Percentiles rank a stretch among this genome's conserved stretches.
Evolutionary conservation across 2,113 vertebrate genomes (phyloP).

Genomic region (Oxyruncus cristatus): DNA sequence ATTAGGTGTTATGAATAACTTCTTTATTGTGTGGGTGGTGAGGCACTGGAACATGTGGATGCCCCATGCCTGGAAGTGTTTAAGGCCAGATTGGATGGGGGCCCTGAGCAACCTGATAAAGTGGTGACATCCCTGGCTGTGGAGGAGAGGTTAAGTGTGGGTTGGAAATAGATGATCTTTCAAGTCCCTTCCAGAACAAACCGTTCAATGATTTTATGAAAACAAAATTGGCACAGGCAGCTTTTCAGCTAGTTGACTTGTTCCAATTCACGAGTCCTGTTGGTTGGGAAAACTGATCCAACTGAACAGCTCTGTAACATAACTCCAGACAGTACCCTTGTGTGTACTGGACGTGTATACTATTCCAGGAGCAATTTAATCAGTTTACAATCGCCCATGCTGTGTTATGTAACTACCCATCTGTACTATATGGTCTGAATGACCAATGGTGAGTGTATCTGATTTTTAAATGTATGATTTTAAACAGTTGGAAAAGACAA

Average conservation of each 20-base stretch:
- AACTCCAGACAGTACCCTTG: background rate
- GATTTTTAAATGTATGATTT: background rate
- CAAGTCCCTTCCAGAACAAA: background rate
- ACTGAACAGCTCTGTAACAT: background rate
- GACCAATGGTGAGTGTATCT: background rate
- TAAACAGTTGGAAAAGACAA: background rate
- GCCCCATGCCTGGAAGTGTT: background rate
- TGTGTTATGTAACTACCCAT: background rate
- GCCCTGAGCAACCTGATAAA: background rate
- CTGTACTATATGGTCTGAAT: background rate
- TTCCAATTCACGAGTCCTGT: background rate
- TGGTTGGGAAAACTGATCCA: background rate
- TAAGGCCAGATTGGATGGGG: background rate
- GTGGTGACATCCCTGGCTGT: background rate
- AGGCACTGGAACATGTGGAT: background rate
- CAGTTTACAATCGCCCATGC: background rate
- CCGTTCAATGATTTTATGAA: background rate
- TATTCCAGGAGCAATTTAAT: background rate
- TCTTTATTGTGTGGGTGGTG: background rate
- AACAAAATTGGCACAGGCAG: background rate
- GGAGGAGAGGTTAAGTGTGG: background rate
- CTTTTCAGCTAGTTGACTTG: background rate
- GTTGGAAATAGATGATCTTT: background rate
- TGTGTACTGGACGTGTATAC: background rate
- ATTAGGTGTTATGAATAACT: background rate